Evolutionary conservation across 2,797 vertebrate species (phyloP).

Genomic region (Apogon talboti): DNA sequence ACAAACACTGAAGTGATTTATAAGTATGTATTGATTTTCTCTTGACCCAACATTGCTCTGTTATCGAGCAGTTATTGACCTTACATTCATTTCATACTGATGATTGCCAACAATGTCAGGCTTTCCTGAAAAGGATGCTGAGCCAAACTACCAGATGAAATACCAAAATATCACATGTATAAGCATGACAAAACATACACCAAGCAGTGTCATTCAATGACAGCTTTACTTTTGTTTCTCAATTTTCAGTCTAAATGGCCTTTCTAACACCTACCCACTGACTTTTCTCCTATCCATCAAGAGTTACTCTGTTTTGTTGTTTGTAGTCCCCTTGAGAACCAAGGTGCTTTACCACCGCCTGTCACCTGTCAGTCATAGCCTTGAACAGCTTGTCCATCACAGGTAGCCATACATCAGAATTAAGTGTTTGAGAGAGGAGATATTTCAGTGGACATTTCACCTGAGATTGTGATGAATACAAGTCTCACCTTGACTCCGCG

Average conservation of each 20-base stretch:
- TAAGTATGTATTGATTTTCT: constrained; percentile 55
- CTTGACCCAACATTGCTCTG: constrained; percentile 45
- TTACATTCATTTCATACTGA: constrained; percentile 47
- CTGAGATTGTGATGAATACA: constrained; percentile 31
- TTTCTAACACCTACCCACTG: constrained; percentile 28
- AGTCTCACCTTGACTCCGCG: constrained; percentile 93
- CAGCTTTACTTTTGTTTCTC: constrained; percentile 20
- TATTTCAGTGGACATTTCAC: constrained; percentile 34
- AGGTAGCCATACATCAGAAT: constrained; percentile 25
- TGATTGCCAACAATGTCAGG: constrained; percentile 15
- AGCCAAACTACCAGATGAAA: constrained; percentile 22
- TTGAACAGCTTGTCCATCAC: constrained; percentile 66
- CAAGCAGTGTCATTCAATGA: constrained; percentile 10
- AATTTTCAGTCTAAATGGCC: constrained; percentile 34
- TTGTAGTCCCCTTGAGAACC: constrained; percentile 59
- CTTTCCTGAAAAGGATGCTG: constrained; percentile 3
- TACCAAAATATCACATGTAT: not conserved
- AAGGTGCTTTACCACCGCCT: constrained; percentile 52
- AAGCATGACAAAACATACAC: constrained; percentile 21
- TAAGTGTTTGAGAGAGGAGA: constrained; percentile 36
- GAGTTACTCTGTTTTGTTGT: constrained; percentile 48
- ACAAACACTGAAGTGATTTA: constrained; percentile 42
- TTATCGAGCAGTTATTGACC: constrained; percentile 53
- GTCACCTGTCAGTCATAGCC: constrained; percentile 70
- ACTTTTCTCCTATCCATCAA: constrained; percentile 63